phyloP scores from a whole-genome alignment of 2,797 vertebrate genomes.

The Prionace glauca region DNA sequence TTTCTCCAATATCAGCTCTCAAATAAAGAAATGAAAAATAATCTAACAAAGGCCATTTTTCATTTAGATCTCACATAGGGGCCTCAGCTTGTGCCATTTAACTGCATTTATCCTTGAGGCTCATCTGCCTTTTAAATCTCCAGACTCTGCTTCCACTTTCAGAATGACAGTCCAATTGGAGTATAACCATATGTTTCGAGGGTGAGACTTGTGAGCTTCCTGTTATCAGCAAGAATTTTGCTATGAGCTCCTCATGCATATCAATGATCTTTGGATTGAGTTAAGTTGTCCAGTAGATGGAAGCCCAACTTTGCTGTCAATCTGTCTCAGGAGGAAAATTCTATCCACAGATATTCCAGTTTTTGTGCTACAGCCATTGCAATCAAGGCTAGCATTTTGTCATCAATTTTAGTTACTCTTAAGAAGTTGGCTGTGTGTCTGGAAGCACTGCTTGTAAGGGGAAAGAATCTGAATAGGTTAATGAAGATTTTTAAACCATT shows the following conservation, averaged over 20 bases:
- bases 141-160: background rate
- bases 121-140: background rate
- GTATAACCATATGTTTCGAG: background rate
- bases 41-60: background rate
- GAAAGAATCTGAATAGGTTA: too few species aligned
- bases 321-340: background rate
- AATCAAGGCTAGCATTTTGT: background rate
- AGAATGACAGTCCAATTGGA: too few species aligned
- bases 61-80: background rate
- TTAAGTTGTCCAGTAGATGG: background rate
- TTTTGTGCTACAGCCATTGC: background rate
- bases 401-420: background rate
- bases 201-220: background rate
- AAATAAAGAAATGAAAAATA: background rate
- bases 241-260: background rate
- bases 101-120: background rate
- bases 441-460: background rate
- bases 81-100: background rate
- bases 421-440: background rate
- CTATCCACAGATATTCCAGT: background rate
- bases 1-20: too few species aligned
- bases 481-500: too few species aligned
- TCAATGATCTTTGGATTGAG: background rate
- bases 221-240: background rate
- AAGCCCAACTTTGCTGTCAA: background rate